These are phyloP conservation scores for Lochmaea crataegi DNA, from an alignment of 2,888 invertebrate genomes.

Conservation along the genomic window DNA sequence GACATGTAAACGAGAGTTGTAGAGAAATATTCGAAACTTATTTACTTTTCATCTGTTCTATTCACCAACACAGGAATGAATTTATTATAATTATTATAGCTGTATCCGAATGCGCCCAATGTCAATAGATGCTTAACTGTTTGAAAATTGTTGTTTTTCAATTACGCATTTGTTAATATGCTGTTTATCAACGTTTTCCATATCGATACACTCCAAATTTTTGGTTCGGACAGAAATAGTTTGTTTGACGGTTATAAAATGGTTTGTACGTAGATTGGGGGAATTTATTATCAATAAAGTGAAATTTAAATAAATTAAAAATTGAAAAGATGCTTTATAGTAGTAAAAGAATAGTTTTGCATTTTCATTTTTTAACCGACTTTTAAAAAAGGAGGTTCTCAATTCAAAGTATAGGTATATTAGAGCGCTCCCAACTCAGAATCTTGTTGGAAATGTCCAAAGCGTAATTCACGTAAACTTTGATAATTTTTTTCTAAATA, in stretches of 20 bases:
- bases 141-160: constrained; percentile 42
- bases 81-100: constrained; percentile 36
- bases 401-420: no score
- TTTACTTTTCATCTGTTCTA: constrained; percentile 33
- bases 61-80: constrained; percentile 25
- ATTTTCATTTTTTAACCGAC: no score
- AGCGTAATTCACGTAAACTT: no score
- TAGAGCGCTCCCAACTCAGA: no score
- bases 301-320: neutral
- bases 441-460: no score
- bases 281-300: neutral
- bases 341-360: neutral
- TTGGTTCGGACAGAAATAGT: constrained; percentile 11
- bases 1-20: constrained; percentile 4
- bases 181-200: constrained; percentile 41
- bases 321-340: neutral
- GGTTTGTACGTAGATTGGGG: neutral
- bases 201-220: constrained; percentile 32
- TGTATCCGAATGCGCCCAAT: constrained; percentile 30
- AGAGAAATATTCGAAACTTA: constrained; percentile 26
- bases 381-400: no score
- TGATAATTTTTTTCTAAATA: no score
- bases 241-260: constrained; percentile 4
- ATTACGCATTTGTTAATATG: constrained; percentile 42
- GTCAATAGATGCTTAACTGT: constrained; percentile 35